Evolutionary conservation across 37 sponge, comb jelly and placozoan genomes (phyloP).

Genomic region (Axinella damicornis): DNA sequence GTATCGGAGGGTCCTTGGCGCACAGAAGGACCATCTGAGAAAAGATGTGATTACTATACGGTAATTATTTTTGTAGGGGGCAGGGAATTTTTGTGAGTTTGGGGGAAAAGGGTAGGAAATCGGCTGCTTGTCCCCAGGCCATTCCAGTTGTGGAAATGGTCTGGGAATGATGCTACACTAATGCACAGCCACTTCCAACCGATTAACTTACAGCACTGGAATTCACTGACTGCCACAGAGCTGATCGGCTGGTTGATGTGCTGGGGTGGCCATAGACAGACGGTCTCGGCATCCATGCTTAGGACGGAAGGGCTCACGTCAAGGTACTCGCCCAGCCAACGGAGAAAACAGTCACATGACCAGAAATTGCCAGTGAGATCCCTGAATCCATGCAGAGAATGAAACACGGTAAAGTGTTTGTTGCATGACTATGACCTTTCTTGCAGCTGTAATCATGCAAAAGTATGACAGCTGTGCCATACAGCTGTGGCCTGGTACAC

Average conservation of each 20-base stretch:
- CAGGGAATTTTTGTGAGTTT: no score
- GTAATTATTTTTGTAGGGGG: no score
- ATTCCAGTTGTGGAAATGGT: no score
- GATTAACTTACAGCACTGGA: slow-evolving; percentile 33
- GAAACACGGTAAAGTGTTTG: not conserved
- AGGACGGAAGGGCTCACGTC: not conserved
- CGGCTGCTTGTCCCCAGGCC: no score
- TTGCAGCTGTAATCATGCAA: no score
- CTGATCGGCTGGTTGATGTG: not conserved
- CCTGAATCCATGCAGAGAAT: not conserved
- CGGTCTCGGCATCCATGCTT: not conserved
- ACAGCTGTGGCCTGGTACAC: no score
- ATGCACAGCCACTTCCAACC: not conserved
- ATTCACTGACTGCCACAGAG: not conserved
- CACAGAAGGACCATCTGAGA: slow-evolving; percentile 58
- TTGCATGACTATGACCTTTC: no score
- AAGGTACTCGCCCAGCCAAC: slow-evolving; percentile 17
- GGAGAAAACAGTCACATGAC: slow-evolving; percentile 77
- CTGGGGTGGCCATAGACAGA: slow-evolving; percentile 41
- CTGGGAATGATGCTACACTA: no score
- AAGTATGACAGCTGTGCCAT: no score
- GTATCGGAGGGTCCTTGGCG: slow-evolving; percentile 22
- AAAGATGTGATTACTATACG: no score
- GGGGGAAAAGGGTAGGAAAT: no score
- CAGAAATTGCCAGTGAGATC: slow-evolving; percentile 53